These are phyloP conservation scores for Epinotia brunnichana DNA, from an alignment of 2,888 invertebrate genomes.

Conservation along the genomic window DNA sequence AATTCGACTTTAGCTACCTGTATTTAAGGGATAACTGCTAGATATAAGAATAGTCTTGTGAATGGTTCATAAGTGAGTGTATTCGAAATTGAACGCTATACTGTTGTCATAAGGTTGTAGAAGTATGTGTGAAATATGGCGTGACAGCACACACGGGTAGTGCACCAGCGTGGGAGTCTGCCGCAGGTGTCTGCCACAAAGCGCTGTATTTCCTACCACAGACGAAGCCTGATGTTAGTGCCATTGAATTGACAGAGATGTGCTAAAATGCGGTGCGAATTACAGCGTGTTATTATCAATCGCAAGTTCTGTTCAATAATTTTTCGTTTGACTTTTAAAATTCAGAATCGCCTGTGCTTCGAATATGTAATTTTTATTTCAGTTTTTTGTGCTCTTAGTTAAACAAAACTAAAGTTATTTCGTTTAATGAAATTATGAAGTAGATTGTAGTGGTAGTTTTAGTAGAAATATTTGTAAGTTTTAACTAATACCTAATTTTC, in stretches of 20 bases:
- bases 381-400: no score
- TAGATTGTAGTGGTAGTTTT: no score
- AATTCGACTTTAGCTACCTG: background rate
- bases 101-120: background rate
- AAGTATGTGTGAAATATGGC: conserved; percentile 10
- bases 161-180: conserved; percentile 73
- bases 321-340: background rate
- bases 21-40: conserved; percentile 2
- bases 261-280: conserved; percentile 39
- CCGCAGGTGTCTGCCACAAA: conserved; percentile 73
- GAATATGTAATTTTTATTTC: no score
- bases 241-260: conserved; percentile 28
- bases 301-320: conserved; percentile 1
- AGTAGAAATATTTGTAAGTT: no score
- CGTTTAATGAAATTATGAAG: no score
- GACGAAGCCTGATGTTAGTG: conserved; percentile 59
- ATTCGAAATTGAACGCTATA: conserved; percentile 18
- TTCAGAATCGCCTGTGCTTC: background rate
- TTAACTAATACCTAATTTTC: no score
- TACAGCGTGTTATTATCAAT: conserved; percentile 10
- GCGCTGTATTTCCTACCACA: conserved; percentile 68
- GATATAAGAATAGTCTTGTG: background rate
- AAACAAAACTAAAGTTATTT: no score
- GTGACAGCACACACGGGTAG: conserved; percentile 47
- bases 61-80: conserved; percentile 1